Evolutionary conservation across 2,888 invertebrate species (phyloP), one percentile per base, ranked within the genome.

Genomic region (Acronicta psi): DNA sequence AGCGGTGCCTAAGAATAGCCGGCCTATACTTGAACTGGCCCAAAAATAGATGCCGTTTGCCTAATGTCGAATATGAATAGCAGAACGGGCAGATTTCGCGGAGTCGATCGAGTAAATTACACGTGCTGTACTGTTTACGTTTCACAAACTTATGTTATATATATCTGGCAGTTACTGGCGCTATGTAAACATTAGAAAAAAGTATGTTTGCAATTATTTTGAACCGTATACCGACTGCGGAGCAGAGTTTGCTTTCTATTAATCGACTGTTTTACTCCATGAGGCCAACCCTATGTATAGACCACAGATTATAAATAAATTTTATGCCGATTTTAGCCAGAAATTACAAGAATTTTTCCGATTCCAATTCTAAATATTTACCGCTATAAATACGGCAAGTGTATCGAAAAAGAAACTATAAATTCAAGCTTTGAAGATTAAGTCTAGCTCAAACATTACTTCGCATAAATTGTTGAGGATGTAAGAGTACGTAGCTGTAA

Each of bases 401-500:
- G 25, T 41, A 58, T 49, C 9, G 36, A 50, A 23, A 45, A 66
- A 50, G 4, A 58, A 58, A 37, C 57, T 18, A 41, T 43, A 53
- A 57, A 59, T 51, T 58, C 31, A 44, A 69, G 20, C 54, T 53
- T 5, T 18, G 25, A 58, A 47, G n/a, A 51, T 47, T 44, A 62
- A 65, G 51, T 76, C 50, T 66, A 74, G 52, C 53, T 43, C 56
- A 68, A 75, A 69, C 68, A 75, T 69, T 74, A 74, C 65, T 63
- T 55, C 29, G 67, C 59, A 59, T 64, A 54, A 77, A 70, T 62
- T 72, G 49, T 70, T 69, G 71, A 77, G 64, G 71, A 70, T 73
- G 53, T 60, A 66, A 57, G 49, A 60, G 68, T 47, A 63, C 57
- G 54, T 86, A 89, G 82, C 89, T 86, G 89, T 89, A 87, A 84